Evolutionary conservation across 2,888 invertebrate genomes (phyloP).

Genomic region (Apocheima hispidaria): DNA sequence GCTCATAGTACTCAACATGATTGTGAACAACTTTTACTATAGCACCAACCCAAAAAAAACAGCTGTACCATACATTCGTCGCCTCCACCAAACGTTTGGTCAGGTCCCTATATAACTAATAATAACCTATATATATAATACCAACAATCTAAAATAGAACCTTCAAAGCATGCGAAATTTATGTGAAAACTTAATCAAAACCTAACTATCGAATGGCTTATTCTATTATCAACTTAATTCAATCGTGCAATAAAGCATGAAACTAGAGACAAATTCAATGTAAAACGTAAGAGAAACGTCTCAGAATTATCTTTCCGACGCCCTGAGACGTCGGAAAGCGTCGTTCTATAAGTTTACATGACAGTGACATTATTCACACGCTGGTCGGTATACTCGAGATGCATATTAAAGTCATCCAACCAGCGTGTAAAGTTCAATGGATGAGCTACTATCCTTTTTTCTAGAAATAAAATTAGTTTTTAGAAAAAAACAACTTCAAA

Average conservation of each 20-base stretch:
- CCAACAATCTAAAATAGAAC: too few species aligned
- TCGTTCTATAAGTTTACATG: neutral
- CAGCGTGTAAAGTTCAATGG: neutral
- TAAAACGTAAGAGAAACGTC: neutral
- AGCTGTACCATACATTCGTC: too few species aligned
- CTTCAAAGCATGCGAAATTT: neutral
- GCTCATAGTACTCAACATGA: too few species aligned
- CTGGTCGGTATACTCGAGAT: neutral
- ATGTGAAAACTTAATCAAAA: neutral
- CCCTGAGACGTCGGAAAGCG: neutral
- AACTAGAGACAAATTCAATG: neutral
- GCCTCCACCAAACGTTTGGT: too few species aligned
- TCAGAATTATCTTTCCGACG: neutral
- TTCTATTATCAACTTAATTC: conserved; percentile 2
- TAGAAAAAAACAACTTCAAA: too few species aligned
- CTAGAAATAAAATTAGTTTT: neutral
- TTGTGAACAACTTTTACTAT: too few species aligned
- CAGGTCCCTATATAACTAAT: too few species aligned
- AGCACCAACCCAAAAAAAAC: too few species aligned
- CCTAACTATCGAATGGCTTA: neutral
- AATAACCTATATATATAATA: too few species aligned
- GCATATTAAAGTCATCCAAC: neutral
- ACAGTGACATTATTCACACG: neutral
- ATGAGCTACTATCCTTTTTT: neutral
- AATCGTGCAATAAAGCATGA: neutral